Evolutionary conservation across 2,888 invertebrate species (phyloP).

Genomic region (Drosophila suboccidentalis): DNA sequence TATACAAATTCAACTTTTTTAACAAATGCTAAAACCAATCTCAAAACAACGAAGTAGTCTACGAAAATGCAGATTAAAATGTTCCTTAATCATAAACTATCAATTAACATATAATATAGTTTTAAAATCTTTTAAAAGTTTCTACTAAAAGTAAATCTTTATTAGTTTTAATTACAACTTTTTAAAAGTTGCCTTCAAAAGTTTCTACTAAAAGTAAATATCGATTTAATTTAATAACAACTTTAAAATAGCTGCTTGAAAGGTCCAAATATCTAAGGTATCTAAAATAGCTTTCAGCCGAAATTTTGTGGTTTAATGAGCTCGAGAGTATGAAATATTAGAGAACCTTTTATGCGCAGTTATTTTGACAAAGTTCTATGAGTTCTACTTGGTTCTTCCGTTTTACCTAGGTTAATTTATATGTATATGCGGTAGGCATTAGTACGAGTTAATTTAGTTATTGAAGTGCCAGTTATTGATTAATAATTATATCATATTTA

Average conservation of each 20-base stretch:
- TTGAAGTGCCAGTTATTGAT: constrained; percentile 23
- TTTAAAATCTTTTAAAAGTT: background rate
- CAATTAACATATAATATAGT: background rate
- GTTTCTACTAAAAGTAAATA: background rate
- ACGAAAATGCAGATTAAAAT: background rate
- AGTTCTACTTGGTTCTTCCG: constrained; percentile 16
- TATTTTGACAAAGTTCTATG: constrained; percentile 1
- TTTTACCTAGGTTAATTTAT: constrained; percentile 48
- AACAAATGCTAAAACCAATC: background rate
- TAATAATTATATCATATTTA: constrained; percentile 7
- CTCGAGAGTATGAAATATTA: constrained; percentile 1
- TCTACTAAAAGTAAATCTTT: background rate
- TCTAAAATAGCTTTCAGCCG: background rate
- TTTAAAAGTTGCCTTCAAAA: background rate
- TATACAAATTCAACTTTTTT: background rate
- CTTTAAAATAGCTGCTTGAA: background rate
- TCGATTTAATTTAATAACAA: background rate
- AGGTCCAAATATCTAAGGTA: background rate
- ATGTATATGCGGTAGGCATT: constrained; percentile 52
- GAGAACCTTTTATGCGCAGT: constrained; percentile 6
- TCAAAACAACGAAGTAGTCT: background rate
- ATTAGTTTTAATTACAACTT: background rate
- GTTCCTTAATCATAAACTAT: background rate
- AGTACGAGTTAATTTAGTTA: constrained; percentile 33
- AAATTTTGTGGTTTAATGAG: constrained; percentile 1